These are phyloP conservation scores for Acleris laterana DNA, from an alignment of 2,888 invertebrate species.

Conservation along the genomic window DNA sequence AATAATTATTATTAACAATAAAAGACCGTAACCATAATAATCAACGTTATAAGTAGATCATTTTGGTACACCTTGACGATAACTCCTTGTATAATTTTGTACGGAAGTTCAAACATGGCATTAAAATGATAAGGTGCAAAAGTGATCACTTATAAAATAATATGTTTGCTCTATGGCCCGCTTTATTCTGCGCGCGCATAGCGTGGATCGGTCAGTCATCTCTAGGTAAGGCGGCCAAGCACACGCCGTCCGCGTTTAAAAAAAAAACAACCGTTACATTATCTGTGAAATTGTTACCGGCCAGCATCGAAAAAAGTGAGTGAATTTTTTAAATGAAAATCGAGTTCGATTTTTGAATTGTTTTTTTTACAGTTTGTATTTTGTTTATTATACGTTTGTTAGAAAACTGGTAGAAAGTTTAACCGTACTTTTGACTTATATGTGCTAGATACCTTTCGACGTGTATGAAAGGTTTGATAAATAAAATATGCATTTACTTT, in stretches of 20 bases:
- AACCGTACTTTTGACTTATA: too few species aligned
- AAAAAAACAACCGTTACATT: neutral
- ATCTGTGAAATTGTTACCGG: slow-evolving; percentile 27
- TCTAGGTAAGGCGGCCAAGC: slow-evolving; percentile 7
- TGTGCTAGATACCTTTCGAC: too few species aligned
- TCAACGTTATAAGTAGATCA: neutral
- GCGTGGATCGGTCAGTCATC: slow-evolving; percentile 28
- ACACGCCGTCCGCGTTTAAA: slow-evolving; percentile 11
- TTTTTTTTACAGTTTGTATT: neutral
- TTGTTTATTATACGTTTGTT: neutral
- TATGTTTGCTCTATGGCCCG: neutral
- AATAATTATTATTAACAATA: too few species aligned
- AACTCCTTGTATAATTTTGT: too few species aligned
- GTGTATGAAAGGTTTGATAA: too few species aligned
- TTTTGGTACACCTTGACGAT: neutral
- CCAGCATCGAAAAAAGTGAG: slow-evolving; percentile 24
- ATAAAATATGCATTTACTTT: too few species aligned
- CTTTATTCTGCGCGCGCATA: neutral
- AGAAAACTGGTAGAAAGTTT: slow-evolving; percentile 14
- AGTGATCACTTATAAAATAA: too few species aligned
- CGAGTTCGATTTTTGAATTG: neutral
- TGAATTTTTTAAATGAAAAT: neutral
- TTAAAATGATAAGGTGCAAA: too few species aligned
- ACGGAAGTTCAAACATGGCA: too few species aligned
- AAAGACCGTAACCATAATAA: too few species aligned